Evolutionary conservation across 92 coral and sea anemone species (phyloP), one percentile per base, ranked within the genome.

Genomic region (Diadumene lineata): DNA sequence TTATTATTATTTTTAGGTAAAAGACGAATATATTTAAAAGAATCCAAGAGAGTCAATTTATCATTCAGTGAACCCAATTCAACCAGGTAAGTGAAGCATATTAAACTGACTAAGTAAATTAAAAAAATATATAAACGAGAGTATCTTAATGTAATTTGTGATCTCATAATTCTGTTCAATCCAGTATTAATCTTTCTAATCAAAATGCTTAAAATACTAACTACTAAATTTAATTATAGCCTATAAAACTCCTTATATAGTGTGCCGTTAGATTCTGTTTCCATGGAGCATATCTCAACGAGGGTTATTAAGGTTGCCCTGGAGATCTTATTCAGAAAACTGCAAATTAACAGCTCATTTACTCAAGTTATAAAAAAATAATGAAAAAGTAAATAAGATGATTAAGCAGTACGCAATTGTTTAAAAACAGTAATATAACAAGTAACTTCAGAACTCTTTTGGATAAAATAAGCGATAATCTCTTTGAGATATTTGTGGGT

Each of bases 131-230:
- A n/a, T n/a, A n/a, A n/a, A n/a, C n/a, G n/a, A n/a, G n/a, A n/a
- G n/a, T n/a, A n/a, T n/a, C n/a, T n/a, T n/a, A n/a, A n/a, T n/a
- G n/a, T n/a, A n/a, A n/a, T n/a, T n/a, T n/a, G n/a, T 38, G 13
- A 38, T 53, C 60, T 9, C 18, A 53, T 53, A 53, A 53, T 53
- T 9, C 4, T 4, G 18, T 16, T 53, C 60, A 9, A 3, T 3
- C 60, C 43, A 34, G n/a, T 44, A 72, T 56, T 61, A 56, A 56
- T 72, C 56, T 72, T 9, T 31, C 25, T 57, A 25, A 72, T 72
- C 48, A 34, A 57, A 72, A 56, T 55, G 56, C 67, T 50, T 32
- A 72, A 72, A 72, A 72, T 65, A 72, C 66, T 56, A 31, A 34
- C 53, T 43, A 32, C 22, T 56, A 56, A 56, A 56, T 34, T 72